A percentile compares a stretch with the other conserved stretches of the same genome.
Conservation (phyloP, 2,113 vertebrate species). For the Seriola aureovittata region DNA sequence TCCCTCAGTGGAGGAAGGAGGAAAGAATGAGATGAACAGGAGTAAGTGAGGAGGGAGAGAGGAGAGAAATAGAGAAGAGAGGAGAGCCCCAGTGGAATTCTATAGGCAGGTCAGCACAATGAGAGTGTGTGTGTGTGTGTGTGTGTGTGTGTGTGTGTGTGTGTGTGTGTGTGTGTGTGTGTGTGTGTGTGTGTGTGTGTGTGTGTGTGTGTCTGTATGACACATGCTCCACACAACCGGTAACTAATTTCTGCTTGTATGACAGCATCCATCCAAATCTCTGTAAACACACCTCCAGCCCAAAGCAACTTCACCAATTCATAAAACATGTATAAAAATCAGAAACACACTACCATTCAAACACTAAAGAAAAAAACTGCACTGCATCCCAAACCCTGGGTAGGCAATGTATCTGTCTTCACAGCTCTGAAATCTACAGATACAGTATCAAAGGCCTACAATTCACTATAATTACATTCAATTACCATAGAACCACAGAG, state of each 20-base stretch:
- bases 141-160: conserved; percentile 1
- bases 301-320: conserved; percentile 4
- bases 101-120: conserved; percentile 83
- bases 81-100: conserved; percentile 76
- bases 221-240: neutral
- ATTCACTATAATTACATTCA: conserved; percentile 30
- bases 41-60: conserved; percentile 73
- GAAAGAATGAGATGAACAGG: conserved; percentile 68
- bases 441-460: conserved; percentile 11
- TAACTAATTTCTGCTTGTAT: neutral
- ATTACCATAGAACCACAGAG: conserved; percentile 30
- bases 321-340: neutral
- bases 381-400: neutral
- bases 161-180: conserved; percentile 37
- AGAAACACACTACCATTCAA: neutral
- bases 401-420: conserved; percentile 15
- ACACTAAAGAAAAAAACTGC: neutral
- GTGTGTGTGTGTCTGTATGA: neutral
- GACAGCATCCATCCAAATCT: neutral
- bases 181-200: conserved; percentile 6
- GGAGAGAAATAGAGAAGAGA: conserved; percentile 59
- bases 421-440: conserved; percentile 39
- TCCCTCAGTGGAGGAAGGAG: conserved; percentile 60
- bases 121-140: conserved; percentile 39
- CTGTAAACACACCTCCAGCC: neutral